These are phyloP conservation scores for Pterostichus madidus DNA, from an alignment of 2,888 invertebrate genomes.

Conservation along the genomic window DNA sequence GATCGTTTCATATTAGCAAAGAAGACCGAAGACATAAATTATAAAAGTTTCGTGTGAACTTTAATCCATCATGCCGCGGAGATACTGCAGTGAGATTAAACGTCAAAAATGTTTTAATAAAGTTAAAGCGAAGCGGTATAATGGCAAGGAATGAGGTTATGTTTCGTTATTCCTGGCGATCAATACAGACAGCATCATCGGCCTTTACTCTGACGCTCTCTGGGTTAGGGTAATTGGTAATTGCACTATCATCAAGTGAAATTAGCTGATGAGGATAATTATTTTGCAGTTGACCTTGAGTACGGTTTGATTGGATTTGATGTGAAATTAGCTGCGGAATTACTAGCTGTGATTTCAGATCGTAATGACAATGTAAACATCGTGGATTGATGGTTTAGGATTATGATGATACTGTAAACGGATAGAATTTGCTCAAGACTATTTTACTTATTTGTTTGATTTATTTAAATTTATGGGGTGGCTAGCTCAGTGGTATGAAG, in stretches of 20 bases:
- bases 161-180: neutral
- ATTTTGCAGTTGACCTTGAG: constrained; percentile 51
- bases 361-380: constrained; percentile 26
- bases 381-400: constrained; percentile 23
- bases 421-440: neutral
- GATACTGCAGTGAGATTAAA: constrained; percentile 52
- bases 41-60: constrained; percentile 51
- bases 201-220: neutral
- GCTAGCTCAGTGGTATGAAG: no score
- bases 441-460: no score
- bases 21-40: constrained; percentile 55
- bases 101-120: constrained; percentile 58
- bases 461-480: no score
- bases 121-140: constrained; percentile 11
- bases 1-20: constrained; percentile 39
- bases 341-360: constrained; percentile 11
- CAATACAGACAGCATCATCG: constrained; percentile 6
- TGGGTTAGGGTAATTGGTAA: neutral
- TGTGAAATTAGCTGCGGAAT: constrained; percentile 44
- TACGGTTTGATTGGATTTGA: constrained; percentile 43
- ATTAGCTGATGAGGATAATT: constrained; percentile 53
- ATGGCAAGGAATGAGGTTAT: neutral
- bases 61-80: constrained; percentile 53
- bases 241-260: constrained; percentile 40
- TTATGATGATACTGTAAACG: neutral